Evolutionary conservation across 2,113 vertebrate species (phyloP).

Genomic region (Podocnemis expansa): DNA sequence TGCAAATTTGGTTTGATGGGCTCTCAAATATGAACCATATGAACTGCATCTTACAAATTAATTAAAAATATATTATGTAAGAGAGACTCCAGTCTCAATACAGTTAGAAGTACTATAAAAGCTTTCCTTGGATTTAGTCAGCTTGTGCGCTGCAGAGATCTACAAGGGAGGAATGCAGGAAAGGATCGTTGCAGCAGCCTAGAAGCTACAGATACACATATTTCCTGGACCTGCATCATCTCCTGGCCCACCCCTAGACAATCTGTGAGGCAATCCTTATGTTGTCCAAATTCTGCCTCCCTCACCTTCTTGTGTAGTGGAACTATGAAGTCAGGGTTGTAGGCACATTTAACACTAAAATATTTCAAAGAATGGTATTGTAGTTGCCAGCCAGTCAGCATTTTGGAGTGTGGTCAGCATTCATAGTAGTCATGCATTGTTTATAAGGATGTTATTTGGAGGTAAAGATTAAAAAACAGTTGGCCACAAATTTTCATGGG

Average conservation of each 20-base stretch:
- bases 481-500: background rate
- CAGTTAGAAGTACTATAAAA: no score
- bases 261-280: background rate
- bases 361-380: fast-evolving
- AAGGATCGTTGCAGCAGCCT: background rate
- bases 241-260: background rate
- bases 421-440: background rate
- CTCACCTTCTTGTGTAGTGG: background rate
- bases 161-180: background rate
- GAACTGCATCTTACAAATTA: background rate
- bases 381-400: background rate
- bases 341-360: background rate
- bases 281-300: background rate
- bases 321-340: fast-evolving
- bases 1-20: background rate
- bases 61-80: background rate
- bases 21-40: background rate
- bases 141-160: background rate
- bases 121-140: fast-evolving
- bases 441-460: background rate
- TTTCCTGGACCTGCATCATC: background rate
- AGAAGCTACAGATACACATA: background rate
- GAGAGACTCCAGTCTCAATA: background rate
- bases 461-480: background rate
- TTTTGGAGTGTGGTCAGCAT: background rate